These are phyloP conservation scores for Reticulitermes lucifugus DNA, from an alignment of 2,888 invertebrate species.

Conservation along the genomic window DNA sequence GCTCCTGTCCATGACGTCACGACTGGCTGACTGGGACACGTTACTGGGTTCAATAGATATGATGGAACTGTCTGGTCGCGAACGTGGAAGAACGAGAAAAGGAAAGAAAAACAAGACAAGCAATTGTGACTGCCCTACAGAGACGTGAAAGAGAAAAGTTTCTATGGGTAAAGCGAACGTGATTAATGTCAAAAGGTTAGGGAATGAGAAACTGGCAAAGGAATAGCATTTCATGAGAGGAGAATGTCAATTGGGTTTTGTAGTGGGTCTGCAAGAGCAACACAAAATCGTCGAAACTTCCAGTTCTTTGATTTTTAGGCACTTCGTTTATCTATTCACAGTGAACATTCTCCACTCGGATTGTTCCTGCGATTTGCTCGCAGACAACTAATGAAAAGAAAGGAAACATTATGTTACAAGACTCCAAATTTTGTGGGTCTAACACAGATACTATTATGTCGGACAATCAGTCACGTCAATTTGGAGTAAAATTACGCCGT, in stretches of 20 bases:
- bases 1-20: not conserved
- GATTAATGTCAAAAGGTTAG: conserved; percentile 32
- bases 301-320: too few species aligned
- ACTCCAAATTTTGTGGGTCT: too few species aligned
- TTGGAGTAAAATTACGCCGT: too few species aligned
- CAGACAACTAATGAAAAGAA: too few species aligned
- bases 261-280: not conserved
- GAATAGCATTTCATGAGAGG: conserved; percentile 35
- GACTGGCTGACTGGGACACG: not conserved
- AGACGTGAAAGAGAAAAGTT: not conserved
- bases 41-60: conserved; percentile 5
- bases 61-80: not conserved
- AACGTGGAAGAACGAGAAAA: not conserved
- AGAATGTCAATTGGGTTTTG: conserved; percentile 8
- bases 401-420: too few species aligned
- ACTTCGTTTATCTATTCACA: not conserved
- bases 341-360: not conserved
- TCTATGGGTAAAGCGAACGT: conserved; percentile 27
- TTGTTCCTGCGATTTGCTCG: not conserved
- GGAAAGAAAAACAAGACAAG: not conserved
- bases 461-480: too few species aligned
- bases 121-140: not conserved
- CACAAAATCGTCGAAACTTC: not conserved
- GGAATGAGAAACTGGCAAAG: conserved; percentile 29
- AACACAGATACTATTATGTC: too few species aligned